Evolutionary conservation across 2,113 vertebrate genomes (phyloP).

Genomic region (Festucalex cinctus): DNA sequence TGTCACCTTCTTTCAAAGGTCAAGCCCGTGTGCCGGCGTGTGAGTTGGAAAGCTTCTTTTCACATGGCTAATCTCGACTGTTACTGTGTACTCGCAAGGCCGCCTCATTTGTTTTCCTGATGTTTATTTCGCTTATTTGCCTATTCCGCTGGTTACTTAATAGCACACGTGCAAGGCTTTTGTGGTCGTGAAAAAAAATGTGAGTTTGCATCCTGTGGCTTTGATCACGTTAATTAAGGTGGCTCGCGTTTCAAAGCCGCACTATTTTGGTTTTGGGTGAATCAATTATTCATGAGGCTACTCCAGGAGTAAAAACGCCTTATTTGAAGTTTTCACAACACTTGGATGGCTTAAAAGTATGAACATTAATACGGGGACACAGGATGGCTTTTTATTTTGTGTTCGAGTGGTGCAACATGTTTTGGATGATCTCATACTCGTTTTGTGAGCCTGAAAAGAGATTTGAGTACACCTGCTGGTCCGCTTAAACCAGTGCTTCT

Average conservation of each 20-base stretch:
- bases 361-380: not conserved
- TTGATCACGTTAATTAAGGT: constrained; percentile 29
- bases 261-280: not conserved
- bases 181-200: constrained; percentile 1
- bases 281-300: constrained; percentile 24
- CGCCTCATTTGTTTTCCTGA: not conserved
- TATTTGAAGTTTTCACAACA: not conserved
- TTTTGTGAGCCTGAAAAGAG: not conserved
- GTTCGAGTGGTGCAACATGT: not conserved
- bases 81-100: constrained; percentile 20
- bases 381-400: not conserved
- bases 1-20: constrained; percentile 71
- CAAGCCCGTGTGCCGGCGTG: constrained; percentile 31
- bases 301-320: not conserved
- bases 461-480: constrained; percentile 34
- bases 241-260: constrained; percentile 5
- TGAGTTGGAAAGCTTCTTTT: constrained; percentile 50
- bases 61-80: constrained; percentile 49
- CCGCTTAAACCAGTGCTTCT: no score
- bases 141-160: constrained; percentile 6
- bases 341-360: not conserved
- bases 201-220: constrained; percentile 1
- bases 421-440: not conserved
- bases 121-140: constrained; percentile 9
- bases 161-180: not conserved